Evolutionary conservation across 2,113 vertebrate genomes (phyloP).

Genomic region (Onychostruthus taczanowskii): DNA sequence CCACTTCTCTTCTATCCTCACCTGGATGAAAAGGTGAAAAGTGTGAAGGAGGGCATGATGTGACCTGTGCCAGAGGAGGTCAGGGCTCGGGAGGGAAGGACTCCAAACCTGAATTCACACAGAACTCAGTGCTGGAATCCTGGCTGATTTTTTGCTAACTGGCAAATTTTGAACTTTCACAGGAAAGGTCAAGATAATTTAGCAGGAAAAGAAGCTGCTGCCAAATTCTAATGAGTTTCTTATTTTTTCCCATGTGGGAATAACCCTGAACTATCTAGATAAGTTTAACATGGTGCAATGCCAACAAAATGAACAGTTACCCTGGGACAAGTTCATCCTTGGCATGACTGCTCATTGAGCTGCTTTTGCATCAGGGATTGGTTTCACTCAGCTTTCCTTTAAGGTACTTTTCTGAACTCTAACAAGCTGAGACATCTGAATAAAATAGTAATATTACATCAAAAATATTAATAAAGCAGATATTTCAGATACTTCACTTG

Average conservation of each 20-base stretch:
- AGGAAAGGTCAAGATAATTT: constrained; percentile 11
- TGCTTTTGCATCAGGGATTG: not conserved
- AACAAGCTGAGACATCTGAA: not conserved
- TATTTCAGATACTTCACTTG: constrained; percentile 52
- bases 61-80: not conserved
- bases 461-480: constrained; percentile 46
- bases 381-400: not conserved
- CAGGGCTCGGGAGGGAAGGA: not conserved
- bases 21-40: not conserved
- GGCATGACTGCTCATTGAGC: not conserved
- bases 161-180: not conserved
- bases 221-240: not conserved
- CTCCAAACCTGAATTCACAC: not conserved
- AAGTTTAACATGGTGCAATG: not conserved
- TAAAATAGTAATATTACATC: constrained; percentile 22
- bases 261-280: not conserved
- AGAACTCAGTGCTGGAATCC: not conserved
- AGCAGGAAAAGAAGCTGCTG: not conserved
- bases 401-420: not conserved
- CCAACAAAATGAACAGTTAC: not conserved
- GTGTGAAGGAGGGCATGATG: not conserved
- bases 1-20: not conserved
- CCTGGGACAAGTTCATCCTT: not conserved
- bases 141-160: not conserved
- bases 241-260: not conserved